Conservation (phyloP, 2,113 vertebrate genomes). For the Tautogolabrus adspersus region DNA sequence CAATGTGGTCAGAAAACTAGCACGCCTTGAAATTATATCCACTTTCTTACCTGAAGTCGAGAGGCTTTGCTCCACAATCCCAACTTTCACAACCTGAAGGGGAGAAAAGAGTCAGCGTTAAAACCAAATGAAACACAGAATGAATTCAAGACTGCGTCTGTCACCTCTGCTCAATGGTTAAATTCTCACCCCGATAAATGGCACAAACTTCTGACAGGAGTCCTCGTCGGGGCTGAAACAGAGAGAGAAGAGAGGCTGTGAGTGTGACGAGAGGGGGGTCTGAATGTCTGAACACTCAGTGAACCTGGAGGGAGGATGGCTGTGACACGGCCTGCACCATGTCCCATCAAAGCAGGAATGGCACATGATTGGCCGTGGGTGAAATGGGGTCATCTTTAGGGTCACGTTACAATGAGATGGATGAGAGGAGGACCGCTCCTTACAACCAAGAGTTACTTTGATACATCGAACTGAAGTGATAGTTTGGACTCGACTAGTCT, state of each 20-base stretch:
- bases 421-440: constrained; percentile 73
- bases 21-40: not conserved
- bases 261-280: not conserved
- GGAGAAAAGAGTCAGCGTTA: not conserved
- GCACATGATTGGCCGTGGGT: constrained; percentile 67
- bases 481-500: constrained; percentile 1
- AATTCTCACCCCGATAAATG: constrained; percentile 89
- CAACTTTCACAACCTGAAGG: constrained; percentile 89
- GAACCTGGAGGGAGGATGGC: constrained; percentile 66
- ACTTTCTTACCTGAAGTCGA: constrained; percentile 80
- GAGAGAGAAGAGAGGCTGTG: constrained; percentile 36
- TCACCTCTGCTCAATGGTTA: not conserved
- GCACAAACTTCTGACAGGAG: constrained; percentile 95
- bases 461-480: not conserved
- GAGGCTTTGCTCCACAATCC: constrained; percentile 92
- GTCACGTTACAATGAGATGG: constrained; percentile 76
- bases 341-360: constrained; percentile 64
- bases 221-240: constrained; percentile 88
- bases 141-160: not conserved
- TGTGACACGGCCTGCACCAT: constrained; percentile 56
- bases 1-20: no score
- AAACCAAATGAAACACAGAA: not conserved
- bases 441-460: constrained; percentile 68
- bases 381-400: constrained; percentile 66
- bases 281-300: constrained; percentile 69